Evolutionary conservation across 2,113 vertebrate genomes (phyloP).

Genomic region (Ariopsis seemanni): DNA sequence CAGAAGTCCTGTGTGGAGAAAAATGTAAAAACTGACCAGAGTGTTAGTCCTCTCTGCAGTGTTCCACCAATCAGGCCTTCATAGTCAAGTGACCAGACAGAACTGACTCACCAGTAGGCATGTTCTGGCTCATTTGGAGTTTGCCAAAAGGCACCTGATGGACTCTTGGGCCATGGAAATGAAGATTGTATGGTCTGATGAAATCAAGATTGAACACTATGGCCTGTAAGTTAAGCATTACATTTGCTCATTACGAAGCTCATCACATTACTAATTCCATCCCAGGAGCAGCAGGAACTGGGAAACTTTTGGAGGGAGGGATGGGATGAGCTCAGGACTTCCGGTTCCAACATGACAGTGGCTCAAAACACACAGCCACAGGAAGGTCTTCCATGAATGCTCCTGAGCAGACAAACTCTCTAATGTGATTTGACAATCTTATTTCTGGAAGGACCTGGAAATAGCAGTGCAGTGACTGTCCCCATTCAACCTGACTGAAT

Average conservation of each 20-base stretch:
- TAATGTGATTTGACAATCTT: not conserved
- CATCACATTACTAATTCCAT: not conserved
- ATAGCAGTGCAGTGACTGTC: not conserved
- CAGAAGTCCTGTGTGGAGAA: not conserved
- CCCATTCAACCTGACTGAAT: not conserved
- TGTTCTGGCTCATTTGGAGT: not conserved
- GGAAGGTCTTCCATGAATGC: not conserved
- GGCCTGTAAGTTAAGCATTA: not conserved
- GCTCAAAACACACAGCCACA: not conserved
- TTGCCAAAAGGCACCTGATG: not conserved
- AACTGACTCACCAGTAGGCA: not conserved
- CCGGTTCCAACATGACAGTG: not conserved
- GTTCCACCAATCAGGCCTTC: not conserved
- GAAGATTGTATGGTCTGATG: not conserved
- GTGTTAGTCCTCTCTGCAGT: not conserved
- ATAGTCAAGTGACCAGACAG: not conserved
- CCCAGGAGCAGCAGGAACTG: not conserved
- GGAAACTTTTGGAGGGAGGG: not conserved
- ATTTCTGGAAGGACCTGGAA: not conserved
- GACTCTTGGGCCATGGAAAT: not conserved
- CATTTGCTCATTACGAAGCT: not conserved
- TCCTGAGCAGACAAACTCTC: not conserved
- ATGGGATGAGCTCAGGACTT: not conserved
- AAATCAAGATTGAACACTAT: not conserved
- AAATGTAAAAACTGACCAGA: not conserved